Evolutionary conservation across 2,888 invertebrate genomes (phyloP), one percentile per base, ranked within the genome.

Genomic region (Amblyteles armatorius): DNA sequence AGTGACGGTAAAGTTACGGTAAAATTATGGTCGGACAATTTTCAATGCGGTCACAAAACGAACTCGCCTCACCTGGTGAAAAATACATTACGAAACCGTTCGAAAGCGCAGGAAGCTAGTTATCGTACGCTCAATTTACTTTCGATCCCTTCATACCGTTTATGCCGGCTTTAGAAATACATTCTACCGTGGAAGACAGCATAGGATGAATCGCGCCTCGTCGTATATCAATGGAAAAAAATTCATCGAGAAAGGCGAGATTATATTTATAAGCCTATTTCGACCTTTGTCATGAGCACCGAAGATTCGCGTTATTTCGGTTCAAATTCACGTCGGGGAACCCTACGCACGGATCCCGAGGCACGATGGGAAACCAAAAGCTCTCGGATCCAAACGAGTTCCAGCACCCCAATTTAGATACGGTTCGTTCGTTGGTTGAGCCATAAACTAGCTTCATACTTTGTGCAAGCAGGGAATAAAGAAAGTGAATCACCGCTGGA

Each of bases 191-290:
- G 19, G 19, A 11, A 68, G 52, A 33, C 26, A 76, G 22, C 29
- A 2, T 40, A 11, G 11, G 40, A 40, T 3, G n/a, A 65, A 9
- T 29, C n/a, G 9, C 13, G 13, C 52, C 40, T 26, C 26, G 11
- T 6, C 44, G 63, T 36, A 48, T 19, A 76, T 68, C 60, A 67
- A 40, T 63, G 57, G 50, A 52, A 48, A 26, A 63, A 52, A 29
- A 55, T 29, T 77, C 77, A 44, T 81, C 73, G 73, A 55, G 50
- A 77, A 71, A 74, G 26, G 13, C 65, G 63, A 78, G 82, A 84
- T 84, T 84, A 84, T 79, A 84, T 79, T 84, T 73, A 79, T 82
- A 84, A 84, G 82, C 84, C 50, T 78, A 81, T 81, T 84, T 79
- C 63, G 81, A 84, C 40, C 81, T 74, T 82, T 60, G 60, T 84